phyloP scores from a whole-genome alignment of 1,140 invertebrate genomes.

The Antheraea pernyi region DNA sequence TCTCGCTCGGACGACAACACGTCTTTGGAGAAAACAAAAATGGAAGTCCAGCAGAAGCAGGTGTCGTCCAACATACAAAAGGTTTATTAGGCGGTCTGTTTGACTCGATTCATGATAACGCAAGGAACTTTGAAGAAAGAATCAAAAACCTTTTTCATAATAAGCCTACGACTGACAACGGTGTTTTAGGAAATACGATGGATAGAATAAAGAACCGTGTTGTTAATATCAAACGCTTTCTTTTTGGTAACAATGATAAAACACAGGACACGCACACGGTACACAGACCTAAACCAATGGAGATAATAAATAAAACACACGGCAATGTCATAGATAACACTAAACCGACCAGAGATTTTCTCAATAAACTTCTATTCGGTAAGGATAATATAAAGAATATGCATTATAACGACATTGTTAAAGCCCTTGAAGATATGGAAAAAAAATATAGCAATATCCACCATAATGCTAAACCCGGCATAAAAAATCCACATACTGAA shows the following conservation, averaged over 20 bases:
- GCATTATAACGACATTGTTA: neutral
- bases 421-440: neutral
- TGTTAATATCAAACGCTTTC: neutral
- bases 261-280: neutral
- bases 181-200: neutral
- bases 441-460: neutral
- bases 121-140: neutral
- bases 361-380: conserved; percentile 8
- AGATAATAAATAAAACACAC: neutral
- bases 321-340: neutral
- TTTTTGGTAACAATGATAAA: neutral
- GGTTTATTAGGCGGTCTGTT: neutral
- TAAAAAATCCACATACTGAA: neutral
- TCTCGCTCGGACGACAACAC: neutral
- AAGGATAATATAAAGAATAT: neutral
- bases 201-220: conserved; percentile 6
- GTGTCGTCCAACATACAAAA: neutral
- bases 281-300: too few species aligned
- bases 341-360: conserved; percentile 1
- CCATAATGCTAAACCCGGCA: neutral
- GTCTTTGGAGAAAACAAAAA: neutral
- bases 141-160: neutral
- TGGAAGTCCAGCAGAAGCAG: neutral
- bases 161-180: neutral
- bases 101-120: neutral